Evolutionary conservation across 2,888 invertebrate genomes (phyloP).

Genomic region (Trichopria drosophilae): DNA sequence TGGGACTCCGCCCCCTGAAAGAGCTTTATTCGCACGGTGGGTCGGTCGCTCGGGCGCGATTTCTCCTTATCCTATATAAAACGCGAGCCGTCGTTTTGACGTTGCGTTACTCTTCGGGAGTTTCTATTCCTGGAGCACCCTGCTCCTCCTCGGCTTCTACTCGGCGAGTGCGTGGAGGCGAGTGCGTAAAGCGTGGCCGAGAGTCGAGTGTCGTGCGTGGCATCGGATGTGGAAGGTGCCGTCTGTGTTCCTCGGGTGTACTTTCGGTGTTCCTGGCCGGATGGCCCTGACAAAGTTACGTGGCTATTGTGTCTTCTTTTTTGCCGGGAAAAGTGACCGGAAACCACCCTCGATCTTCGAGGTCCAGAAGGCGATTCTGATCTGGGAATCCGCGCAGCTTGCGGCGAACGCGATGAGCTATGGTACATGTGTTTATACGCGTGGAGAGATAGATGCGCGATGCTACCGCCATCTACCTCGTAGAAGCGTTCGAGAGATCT

Average conservation of each 20-base stretch:
- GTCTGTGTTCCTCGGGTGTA: no score
- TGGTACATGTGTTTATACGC: no score
- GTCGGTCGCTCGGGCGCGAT: no score
- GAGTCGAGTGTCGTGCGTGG: conserved; percentile 47
- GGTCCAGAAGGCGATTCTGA: no score
- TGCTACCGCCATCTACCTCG: no score
- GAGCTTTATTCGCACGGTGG: no score
- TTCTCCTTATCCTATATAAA: conserved; percentile 37
- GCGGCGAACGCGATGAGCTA: no score
- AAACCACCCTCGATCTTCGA: background rate
- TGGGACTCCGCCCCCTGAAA: no score
- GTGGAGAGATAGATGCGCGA: no score
- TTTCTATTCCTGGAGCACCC: conserved; percentile 58
- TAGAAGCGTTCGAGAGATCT: no score
- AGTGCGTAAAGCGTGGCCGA: conserved; percentile 41
- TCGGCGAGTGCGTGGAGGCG: conserved; percentile 47
- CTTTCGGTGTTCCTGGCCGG: conserved; percentile 39
- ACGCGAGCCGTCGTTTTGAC: conserved; percentile 36
- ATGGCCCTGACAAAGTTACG: conserved; percentile 34
- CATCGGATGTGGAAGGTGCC: conserved; percentile 43
- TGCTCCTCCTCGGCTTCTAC: conserved; percentile 52
- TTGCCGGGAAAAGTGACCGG: background rate
- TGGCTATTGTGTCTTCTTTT: conserved; percentile 1
- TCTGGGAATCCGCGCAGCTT: no score
- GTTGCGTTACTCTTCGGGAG: conserved; percentile 44